Base-by-base conservation (phyloP, 2,113 vertebrate species). In the Corydoras maculifer region DNA sequence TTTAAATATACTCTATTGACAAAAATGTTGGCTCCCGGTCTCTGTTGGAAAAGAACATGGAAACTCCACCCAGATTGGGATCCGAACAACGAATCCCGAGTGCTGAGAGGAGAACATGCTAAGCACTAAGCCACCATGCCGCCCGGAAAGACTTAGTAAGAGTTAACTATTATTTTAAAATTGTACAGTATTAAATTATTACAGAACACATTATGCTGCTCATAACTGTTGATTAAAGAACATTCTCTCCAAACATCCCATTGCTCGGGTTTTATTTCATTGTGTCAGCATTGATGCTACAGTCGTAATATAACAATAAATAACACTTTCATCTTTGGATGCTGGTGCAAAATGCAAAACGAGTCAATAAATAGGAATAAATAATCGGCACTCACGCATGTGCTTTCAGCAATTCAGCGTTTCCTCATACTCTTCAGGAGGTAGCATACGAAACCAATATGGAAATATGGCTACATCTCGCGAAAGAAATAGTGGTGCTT, bases 391-490 rank as follows among this genome's bases (percentile, higher is more conserved):
- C 35, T 43, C 7, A 43, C 35, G 35, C 35, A 43, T 43, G 35
- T 43, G 35, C 35, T 43, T 43, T 43, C 4, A 8, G 35, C 35
- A 67, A 67, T 53, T 62, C 60, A 70, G 62, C 58, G 58, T 29
- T 58, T 62, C 59, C 64, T 71, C 29, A 75, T 69, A 65, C 61
- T 78, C 73, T 53, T 72, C 70, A 60, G 65, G 70, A 76, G 68
- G 70, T 73, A 76, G 43, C 59, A 65, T 68, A 67, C 65, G 70
- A 70, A 70, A 75, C 73, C 65, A 69, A 62, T 72, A 69, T 68
- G 76, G 76, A 80, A 74, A 63, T 78, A 80, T 78, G 80, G 78
- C 78, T 75, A 78, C 75, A 82, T 75, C 74, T 62, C 69, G 73
- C 65, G 81, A 72, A 72, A 61, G 43, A 72, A 81, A 82, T 80